phyloP scores from a whole-genome alignment of 2,888 invertebrate species.

The Ophioninae sp. region DNA sequence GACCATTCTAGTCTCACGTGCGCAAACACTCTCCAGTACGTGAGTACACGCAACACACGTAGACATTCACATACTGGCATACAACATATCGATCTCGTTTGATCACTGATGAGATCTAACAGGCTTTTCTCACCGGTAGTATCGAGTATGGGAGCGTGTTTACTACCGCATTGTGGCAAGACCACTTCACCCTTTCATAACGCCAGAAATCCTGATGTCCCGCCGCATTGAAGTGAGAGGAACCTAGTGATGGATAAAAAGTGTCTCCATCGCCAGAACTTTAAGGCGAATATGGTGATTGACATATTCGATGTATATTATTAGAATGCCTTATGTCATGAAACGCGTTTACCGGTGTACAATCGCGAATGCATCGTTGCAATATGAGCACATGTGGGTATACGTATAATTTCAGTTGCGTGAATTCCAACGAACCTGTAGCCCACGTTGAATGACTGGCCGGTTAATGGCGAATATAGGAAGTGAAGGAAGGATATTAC shows the following conservation, averaged over 20 bases:
- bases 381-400: not conserved
- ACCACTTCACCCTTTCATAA: conserved; percentile 11
- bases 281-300: not conserved
- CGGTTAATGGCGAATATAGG: conserved; percentile 67
- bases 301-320: conserved; percentile 15
- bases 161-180: conserved; percentile 59
- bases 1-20: conserved; percentile 59
- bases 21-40: not conserved
- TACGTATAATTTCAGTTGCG: conserved; percentile 18
- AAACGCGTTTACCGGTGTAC: not conserved
- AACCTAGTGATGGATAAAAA: not conserved
- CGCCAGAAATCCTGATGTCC: conserved; percentile 1
- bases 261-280: not conserved
- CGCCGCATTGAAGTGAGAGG: conserved; percentile 3
- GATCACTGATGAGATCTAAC: conserved; percentile 58
- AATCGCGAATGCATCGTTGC: conserved; percentile 9
- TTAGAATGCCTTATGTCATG: conserved; percentile 10
- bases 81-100: conserved; percentile 50
- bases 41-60: conserved; percentile 5
- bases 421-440: conserved; percentile 40
- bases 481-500: conserved; percentile 66
- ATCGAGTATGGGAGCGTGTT: conserved; percentile 37
- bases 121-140: conserved; percentile 40
- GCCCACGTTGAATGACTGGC: conserved; percentile 22
- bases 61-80: not conserved